Evolutionary conservation across 2,797 vertebrate genomes (phyloP).

Genomic region (Cossypha heuglini): DNA sequence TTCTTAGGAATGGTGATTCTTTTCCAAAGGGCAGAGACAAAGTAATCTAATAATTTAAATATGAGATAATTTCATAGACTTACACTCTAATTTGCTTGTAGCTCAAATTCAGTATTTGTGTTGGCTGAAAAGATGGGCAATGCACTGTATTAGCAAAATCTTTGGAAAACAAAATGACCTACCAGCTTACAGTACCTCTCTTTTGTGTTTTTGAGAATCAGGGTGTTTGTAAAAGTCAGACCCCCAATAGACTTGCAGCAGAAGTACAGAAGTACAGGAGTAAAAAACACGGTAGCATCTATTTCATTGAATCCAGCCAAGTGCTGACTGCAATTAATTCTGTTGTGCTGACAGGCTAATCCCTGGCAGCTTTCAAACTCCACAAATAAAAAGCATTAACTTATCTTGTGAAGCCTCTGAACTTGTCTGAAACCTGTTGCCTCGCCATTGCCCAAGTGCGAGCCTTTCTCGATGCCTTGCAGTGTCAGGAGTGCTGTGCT

Average conservation of each 20-base stretch:
- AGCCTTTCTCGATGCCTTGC: rapidly evolving
- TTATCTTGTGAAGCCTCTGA: neutral
- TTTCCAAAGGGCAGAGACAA: neutral
- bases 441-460: neutral
- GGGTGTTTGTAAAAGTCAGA: neutral
- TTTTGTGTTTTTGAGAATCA: neutral
- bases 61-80: neutral
- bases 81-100: neutral
- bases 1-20: neutral
- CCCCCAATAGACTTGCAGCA: neutral
- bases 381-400: neutral
- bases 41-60: neutral
- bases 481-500: neutral
- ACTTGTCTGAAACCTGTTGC: neutral
- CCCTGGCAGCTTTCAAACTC: neutral
- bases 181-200: neutral
- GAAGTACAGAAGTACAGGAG: neutral
- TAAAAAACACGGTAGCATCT: neutral
- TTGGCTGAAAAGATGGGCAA: neutral
- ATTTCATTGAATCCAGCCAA: neutral
- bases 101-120: neutral
- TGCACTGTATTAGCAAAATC: neutral
- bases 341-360: neutral
- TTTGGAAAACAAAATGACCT: neutral
- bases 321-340: neutral